Base-by-base conservation (phyloP, 2,797 vertebrate genomes). In the Tympanoctomys barrerae region DNA sequence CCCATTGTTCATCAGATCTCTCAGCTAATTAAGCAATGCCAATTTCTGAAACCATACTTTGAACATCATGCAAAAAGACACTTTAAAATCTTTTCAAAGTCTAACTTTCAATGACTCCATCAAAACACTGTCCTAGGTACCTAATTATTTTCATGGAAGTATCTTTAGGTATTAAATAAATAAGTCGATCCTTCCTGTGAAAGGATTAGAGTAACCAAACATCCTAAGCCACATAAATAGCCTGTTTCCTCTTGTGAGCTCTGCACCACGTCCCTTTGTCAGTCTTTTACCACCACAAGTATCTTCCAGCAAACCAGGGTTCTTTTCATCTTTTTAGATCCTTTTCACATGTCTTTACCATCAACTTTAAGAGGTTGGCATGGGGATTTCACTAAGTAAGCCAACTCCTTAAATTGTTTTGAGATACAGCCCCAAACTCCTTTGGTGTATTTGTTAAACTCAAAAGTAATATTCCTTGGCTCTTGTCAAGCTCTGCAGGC, bases 371-470 rank as follows among this genome's bases (percentile, higher is more conserved):
- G 90, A 79, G 61, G 16, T 42, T 66, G 28, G 62, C 7, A 6
- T 70, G 71, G 59, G 62, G 70, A 91, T 82, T 91, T 93, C 19
- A 42, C 64, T 71, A 71, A 90, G 42, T 66, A 90, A 97, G 80
- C 12, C 71, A 79, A 92, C 86, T 92, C 52, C 42, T 94, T 89
- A 80, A 80, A 78, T 83, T 82, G 49, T 89, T 91, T 83, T 88
- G 88, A 90, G 85, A 79, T 26, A 66, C 2, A 80, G 52, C 12
- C 39, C 52, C 61, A 18, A 62, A 80, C 96, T 95, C 87, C 88
- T 94, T 54, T 28, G 28, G 79, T n/a, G 73, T 36, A 12, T 62
- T 85, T 90, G 87, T 90, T 75, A 88, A 92, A 94, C 88, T 90
- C 78, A 80, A 88, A 80, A 92, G 82, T 52, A 78, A 26, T 83